A percentile compares a stretch with the other conserved stretches of the same genome.
Conservation (phyloP, 2,888 invertebrate genomes). For the Sarcophaga carnaria region DNA sequence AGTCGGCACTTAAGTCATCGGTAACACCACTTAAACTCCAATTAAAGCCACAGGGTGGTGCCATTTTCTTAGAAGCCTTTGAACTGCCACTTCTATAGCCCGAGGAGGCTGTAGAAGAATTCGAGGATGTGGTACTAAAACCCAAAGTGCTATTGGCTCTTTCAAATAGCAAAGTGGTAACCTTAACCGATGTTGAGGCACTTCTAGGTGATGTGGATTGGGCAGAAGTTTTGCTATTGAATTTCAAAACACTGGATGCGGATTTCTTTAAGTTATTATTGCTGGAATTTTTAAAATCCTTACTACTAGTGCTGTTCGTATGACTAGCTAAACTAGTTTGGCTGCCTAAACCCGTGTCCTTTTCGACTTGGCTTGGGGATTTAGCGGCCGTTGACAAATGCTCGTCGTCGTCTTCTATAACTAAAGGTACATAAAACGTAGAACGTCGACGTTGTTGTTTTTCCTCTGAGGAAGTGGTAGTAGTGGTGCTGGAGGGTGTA, state of each 20-base stretch:
- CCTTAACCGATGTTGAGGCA: constrained; percentile 70
- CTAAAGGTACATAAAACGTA: constrained; percentile 88
- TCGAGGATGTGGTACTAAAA: constrained; percentile 61
- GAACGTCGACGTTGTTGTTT: constrained; percentile 86
- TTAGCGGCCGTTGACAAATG: not conserved
- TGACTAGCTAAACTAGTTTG: constrained; percentile 71
- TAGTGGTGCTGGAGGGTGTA: constrained; percentile 59
- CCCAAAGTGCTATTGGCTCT: constrained; percentile 72
- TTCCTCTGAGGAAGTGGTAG: constrained; percentile 77
- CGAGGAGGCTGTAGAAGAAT: constrained; percentile 64
- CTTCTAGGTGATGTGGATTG: constrained; percentile 45
- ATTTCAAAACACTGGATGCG: constrained; percentile 70
- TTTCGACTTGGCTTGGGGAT: constrained; percentile 52
- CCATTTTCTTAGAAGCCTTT: constrained; percentile 74
- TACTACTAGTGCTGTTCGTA: constrained; percentile 46
- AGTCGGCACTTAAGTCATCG: constrained; percentile 75
- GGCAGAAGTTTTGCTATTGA: constrained; percentile 22
- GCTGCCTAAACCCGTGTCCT: constrained; percentile 50
- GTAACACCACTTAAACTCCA: constrained; percentile 80
- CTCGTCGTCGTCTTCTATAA: constrained; percentile 78
- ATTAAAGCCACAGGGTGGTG: constrained; percentile 80
- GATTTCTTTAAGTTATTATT: constrained; percentile 74
- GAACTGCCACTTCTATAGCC: constrained; percentile 67
- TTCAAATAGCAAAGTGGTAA: constrained; percentile 74
- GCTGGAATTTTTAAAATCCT: constrained; percentile 71